These are phyloP conservation scores for Phytoseiulus persimilis DNA, from an alignment of 2,888 invertebrate genomes.

Conservation along the genomic window DNA sequence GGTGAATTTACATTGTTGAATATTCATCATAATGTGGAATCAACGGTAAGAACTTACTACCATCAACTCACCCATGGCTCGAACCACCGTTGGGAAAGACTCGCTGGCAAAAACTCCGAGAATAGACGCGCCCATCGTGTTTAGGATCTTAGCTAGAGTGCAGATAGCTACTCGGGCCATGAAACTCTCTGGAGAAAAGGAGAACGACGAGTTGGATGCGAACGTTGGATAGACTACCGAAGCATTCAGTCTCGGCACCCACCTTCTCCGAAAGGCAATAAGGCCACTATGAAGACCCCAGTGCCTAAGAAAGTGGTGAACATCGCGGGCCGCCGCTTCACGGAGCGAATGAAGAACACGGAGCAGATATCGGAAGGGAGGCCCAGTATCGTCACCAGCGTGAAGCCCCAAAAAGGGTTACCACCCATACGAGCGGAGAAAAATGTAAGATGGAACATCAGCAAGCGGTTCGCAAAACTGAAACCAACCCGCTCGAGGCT, in stretches of 20 bases:
- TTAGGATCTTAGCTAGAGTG: constrained; percentile 16
- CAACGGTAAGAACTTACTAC: no score
- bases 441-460: constrained; percentile 25
- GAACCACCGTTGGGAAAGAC: constrained; percentile 9
- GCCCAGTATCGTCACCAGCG: background rate
- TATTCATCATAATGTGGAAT: no score
- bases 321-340: constrained; percentile 21
- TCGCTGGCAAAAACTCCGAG: constrained; percentile 27
- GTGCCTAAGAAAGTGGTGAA: background rate
- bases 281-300: background rate
- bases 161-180: constrained; percentile 5
- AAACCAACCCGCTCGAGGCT: no score
- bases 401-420: constrained; percentile 29
- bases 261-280: constrained; percentile 21
- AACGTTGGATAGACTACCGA: no score
- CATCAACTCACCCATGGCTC: constrained; percentile 22
- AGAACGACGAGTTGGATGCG: no score
- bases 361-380: background rate
- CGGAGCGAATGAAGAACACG: background rate
- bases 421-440: constrained; percentile 35
- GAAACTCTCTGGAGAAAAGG: background rate
- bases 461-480: constrained; percentile 28
- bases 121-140: background rate
- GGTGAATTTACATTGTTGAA: no score
- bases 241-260: background rate